Base-by-base conservation (phyloP, 2,113 vertebrate genomes). In the Lucifuga dentata region DNA sequence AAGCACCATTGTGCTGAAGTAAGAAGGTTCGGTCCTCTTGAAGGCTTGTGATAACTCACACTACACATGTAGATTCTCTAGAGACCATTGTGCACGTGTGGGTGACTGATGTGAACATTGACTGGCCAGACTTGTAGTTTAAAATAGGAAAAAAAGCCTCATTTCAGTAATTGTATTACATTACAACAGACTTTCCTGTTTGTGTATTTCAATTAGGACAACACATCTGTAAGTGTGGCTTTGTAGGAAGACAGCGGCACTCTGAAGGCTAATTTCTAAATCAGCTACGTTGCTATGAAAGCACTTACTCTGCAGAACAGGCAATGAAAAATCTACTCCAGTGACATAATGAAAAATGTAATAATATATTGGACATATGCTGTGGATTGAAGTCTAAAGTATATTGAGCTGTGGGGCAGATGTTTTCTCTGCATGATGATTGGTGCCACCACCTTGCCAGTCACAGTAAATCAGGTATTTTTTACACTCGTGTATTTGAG, bases 291-390 rank as follows among this genome's bases (percentile, higher is more conserved):
- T 90, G 90, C 33, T 16, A 24, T 51, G 90, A 94, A 94, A 95
- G 87, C 87, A 92, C 93, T 93, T 93, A 94, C 88, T 59, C 84
- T 80, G 93, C 94, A 95, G 90, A 95, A 95, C 92, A 89, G 83
- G 0, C 87, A 91, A 94, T 90, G 91, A 90, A 86, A 91, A 91
- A 91, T 91, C 78, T 86, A 81, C 87, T 84, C 48, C 83, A 76
- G 81, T 94, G 94, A 92, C 91, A 93, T 80, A 85, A 93, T 95
- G 94, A 96, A 94, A 96, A 95, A 97, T 95, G 76, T 85, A 87
- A 89, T 87, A 89, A 92, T 89, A 84, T 90, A 77, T 93, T 92
- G 91, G 92, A 94, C 95, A 97, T 95, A 95, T 98, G 95, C 89
- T 95, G 81, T 55, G 68, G 61, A 86, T 85, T 90, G 88, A 85